These are phyloP conservation scores for Cuniculus paca DNA, from an alignment of 2,797 vertebrate genomes.

Conservation along the genomic window DNA sequence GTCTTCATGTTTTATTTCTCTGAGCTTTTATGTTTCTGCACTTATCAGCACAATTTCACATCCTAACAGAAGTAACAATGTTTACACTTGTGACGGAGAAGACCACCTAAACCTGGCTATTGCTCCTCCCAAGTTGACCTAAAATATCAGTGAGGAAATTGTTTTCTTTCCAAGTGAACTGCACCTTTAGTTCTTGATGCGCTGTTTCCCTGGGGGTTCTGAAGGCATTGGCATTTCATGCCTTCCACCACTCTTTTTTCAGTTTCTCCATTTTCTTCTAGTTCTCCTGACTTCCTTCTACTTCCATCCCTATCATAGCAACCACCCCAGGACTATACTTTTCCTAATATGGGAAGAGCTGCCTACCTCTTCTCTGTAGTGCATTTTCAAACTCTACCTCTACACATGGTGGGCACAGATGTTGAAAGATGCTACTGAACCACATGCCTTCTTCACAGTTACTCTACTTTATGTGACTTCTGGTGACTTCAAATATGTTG, in stretches of 20 bases:
- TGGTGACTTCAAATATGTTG: neutral
- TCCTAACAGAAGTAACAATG: constrained; percentile 42
- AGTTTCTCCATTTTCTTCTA: neutral
- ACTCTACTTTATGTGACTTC: neutral
- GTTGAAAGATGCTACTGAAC: neutral
- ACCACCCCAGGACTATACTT: neutral
- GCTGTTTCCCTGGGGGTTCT: neutral
- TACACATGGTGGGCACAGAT: neutral
- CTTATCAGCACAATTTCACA: neutral
- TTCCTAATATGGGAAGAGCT: neutral
- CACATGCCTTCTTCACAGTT: neutral
- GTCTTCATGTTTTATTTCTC: constrained; percentile 37
- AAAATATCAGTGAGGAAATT: neutral
- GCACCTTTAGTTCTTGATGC: neutral
- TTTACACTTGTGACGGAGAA: neutral
- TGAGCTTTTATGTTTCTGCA: constrained; percentile 20
- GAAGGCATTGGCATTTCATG: neutral
- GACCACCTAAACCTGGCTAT: neutral
- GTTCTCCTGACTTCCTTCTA: neutral
- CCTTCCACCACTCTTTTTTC: neutral
- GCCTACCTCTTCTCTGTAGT: neutral
- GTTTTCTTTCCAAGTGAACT: neutral
- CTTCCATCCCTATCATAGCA: neutral
- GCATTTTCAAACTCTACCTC: neutral
- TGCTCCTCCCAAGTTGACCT: neutral